phyloP scores from a whole-genome alignment of 2,113 vertebrate genomes.

The Uria aalge region DNA sequence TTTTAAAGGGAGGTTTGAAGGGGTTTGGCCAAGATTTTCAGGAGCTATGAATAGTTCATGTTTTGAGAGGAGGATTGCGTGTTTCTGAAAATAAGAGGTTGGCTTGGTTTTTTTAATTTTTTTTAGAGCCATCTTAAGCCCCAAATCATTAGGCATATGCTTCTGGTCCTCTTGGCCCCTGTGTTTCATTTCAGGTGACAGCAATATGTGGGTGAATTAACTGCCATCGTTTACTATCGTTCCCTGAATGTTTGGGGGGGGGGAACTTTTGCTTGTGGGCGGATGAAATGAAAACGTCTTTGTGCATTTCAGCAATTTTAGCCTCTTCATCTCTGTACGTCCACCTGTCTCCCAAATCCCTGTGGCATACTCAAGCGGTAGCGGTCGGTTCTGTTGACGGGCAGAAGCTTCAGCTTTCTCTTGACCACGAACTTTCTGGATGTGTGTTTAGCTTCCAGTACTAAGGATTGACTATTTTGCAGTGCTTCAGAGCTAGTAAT shows the following conservation, averaged over 20 bases:
- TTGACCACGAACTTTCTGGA: neutral
- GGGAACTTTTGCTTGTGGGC: neutral
- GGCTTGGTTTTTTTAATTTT: neutral
- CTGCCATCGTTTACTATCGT: rapidly evolving
- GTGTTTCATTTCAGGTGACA: neutral
- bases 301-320: neutral
- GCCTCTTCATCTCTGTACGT: neutral
- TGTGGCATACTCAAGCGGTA: rapidly evolving
- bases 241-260: neutral
- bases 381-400: neutral
- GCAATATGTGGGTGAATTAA: neutral
- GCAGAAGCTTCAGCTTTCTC: neutral
- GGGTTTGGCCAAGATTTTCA: neutral
- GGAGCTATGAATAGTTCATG: neutral
- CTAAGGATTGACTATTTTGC: neutral
- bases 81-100: neutral
- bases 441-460: neutral
- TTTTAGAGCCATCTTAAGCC: neutral
- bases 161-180: neutral
- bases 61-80: neutral
- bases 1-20: neutral
- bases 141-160: neutral
- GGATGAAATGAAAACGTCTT: neutral
- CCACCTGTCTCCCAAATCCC: neutral
- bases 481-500: neutral